Conservation (phyloP, 2,113 vertebrate species). For the Hymenochirus boettgeri region DNA sequence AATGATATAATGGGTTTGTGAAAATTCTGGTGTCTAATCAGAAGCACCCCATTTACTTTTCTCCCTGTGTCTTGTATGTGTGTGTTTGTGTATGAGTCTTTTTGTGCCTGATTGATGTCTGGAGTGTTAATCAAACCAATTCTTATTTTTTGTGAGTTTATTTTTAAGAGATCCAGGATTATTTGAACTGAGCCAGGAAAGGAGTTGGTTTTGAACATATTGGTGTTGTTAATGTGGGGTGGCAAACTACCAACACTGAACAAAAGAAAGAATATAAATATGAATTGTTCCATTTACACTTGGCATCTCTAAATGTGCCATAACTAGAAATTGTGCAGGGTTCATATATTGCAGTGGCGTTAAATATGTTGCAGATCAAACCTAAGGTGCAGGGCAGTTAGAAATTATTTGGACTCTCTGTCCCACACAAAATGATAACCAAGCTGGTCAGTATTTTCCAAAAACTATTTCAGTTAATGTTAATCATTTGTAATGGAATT, state of each 20-base stretch:
- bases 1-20: slow-evolving; percentile 13
- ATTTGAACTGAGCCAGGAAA: slow-evolving; percentile 11
- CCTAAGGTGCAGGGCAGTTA: background rate
- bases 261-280: slow-evolving; percentile 18
- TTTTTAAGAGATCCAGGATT: slow-evolving; percentile 3
- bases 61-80: slow-evolving; percentile 34
- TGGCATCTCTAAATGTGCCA: slow-evolving; percentile 32
- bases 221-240: slow-evolving; percentile 13
- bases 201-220: slow-evolving; percentile 1
- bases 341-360: slow-evolving; percentile 4
- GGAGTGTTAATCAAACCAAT: slow-evolving; percentile 12
- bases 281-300: slow-evolving; percentile 22
- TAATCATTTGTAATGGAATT: no score
- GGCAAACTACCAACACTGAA: slow-evolving; percentile 27
- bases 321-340: slow-evolving; percentile 28
- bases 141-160: background rate
- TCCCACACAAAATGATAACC: background rate
- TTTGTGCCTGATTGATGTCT: slow-evolving; percentile 31
- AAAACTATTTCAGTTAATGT: no score
- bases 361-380: slow-evolving; percentile 8
- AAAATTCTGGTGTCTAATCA: slow-evolving; percentile 18
- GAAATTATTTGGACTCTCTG: background rate
- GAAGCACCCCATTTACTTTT: slow-evolving; percentile 15
- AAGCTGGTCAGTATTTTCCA: no score
- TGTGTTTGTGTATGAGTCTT: slow-evolving; percentile 25